phyloP scores from a whole-genome alignment of 2,888 invertebrate species.

The Tinea trinotella region DNA sequence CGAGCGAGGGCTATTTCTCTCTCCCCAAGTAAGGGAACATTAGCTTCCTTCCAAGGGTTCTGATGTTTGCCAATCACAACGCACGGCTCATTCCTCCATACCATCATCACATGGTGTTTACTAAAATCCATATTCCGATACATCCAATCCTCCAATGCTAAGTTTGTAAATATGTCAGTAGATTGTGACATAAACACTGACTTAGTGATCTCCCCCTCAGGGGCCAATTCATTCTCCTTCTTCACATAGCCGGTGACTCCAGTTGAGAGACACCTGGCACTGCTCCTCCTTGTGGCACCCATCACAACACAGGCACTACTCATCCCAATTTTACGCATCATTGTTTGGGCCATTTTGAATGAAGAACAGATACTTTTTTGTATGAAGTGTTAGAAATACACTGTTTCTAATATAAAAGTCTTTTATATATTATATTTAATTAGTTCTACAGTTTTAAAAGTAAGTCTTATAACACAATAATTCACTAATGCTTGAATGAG shows the following conservation, averaged over 20 bases:
- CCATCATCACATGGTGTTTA: conserved; percentile 86
- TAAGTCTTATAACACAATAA: conserved; percentile 6
- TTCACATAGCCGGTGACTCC: conserved; percentile 35
- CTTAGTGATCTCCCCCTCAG: conserved; percentile 77
- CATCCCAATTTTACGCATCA: conserved; percentile 54
- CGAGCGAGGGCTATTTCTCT: conserved; percentile 84
- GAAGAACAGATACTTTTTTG: conserved; percentile 60
- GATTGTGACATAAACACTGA: conserved; percentile 95
- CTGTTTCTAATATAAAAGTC: background rate
- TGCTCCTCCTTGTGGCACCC: conserved; percentile 51
- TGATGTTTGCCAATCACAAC: conserved; percentile 97
- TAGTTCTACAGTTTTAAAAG: background rate
- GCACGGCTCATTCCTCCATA: conserved; percentile 95
- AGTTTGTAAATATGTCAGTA: conserved; percentile 90
- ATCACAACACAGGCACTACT: conserved; percentile 51
- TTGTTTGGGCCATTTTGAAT: conserved; percentile 51
- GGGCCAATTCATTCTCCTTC: conserved; percentile 38
- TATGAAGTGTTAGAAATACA: conserved; percentile 39
- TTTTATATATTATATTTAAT: conserved; percentile 6
- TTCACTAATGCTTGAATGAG: conserved; percentile 24
- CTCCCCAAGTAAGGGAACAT: conserved; percentile 77
- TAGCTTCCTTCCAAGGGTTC: conserved; percentile 96
- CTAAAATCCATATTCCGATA: conserved; percentile 89
- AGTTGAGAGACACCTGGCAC: conserved; percentile 44
- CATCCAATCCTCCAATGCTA: conserved; percentile 97